Percentiles rank a stretch among this genome's conserved stretches.
Evolutionary conservation across 2,888 invertebrate genomes (phyloP).

Genomic region (Cinara cedri): DNA sequence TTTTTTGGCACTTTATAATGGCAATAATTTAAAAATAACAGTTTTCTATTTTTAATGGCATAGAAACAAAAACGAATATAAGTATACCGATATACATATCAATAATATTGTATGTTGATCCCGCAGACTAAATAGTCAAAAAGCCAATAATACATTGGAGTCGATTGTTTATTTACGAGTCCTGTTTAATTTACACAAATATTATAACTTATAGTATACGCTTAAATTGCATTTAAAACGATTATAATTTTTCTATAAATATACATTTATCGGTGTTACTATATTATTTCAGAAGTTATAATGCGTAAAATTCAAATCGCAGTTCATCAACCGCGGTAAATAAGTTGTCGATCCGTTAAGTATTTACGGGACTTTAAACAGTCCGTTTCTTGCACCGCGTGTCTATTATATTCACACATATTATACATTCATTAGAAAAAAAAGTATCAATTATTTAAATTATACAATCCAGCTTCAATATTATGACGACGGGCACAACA

Average conservation of each 20-base stretch:
- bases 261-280: too few relatives aligned
- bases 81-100: too few relatives aligned
- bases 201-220: background rate
- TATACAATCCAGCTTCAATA: background rate
- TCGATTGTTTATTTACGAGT: constrained; percentile 13
- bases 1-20: constrained; percentile 38
- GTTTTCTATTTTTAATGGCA: constrained; percentile 35
- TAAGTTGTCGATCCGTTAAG: too few relatives aligned
- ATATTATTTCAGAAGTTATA: too few relatives aligned
- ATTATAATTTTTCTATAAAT: too few relatives aligned
- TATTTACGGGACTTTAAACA: too few relatives aligned
- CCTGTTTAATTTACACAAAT: constrained; percentile 17
- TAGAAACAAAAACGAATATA: constrained; percentile 38
- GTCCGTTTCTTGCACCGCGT: background rate
- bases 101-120: constrained; percentile 24
- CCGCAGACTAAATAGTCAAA: constrained; percentile 35
- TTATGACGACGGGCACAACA: too few relatives aligned
- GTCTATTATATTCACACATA: background rate
- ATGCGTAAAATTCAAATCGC: too few relatives aligned
- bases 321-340: too few relatives aligned
- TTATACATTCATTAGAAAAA: background rate
- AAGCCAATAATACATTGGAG: constrained; percentile 38
- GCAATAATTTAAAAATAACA: constrained; percentile 50
- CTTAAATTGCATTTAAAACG: too few relatives aligned
- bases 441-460: background rate